Base-by-base conservation (phyloP, 1,140 invertebrate genomes). In the Hypothenemus hampei region DNA sequence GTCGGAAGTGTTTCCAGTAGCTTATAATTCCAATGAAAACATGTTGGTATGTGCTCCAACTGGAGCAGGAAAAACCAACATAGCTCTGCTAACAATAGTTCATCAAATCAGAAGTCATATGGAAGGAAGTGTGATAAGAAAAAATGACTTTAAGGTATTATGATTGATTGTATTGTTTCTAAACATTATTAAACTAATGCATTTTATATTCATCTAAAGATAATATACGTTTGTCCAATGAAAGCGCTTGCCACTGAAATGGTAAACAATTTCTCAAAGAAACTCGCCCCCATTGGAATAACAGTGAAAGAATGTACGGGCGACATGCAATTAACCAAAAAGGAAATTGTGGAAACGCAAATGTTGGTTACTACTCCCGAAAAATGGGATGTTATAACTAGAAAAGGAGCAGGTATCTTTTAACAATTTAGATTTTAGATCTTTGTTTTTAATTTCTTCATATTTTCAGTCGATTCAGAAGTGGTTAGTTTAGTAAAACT, bases 141-240 rank as follows among this genome's bases (percentile, higher is more conserved):
- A 87, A 68, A 85, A 97, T 75, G 83, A 93, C 64, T 99, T 98
- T 72, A 98, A 98, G 78, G 87, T 91, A 69, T 67, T 7, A 7
- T 23, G 7, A 49, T 8, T 37, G 8, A 16, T n/a, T 33, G 15
- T 26, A 19, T 13, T 16, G 2, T 44, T 39, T 39, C 4, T 39
- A 39, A 13, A 29, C 19, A 58, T 51, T 36, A 36, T 51, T 49
- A 5, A 46, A 20, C n/a, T n/a, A n/a, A n/a, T 37, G 20, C 15
- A 19, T 26, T 48, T 46, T 2, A 1, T 31, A 31, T 31, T 31
- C 1, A 53, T 43, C 70, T 75, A 46, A 62, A 93, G 84, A 96
- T 99, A 65, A 88, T 99, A 15, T 99, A 99, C 73, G 89, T 99
- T 49, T 95, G 96, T 2, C 97, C 97, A 7, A 99, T 99, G 97